Percentiles rank a stretch among this genome's conserved stretches.
phyloP scores from a whole-genome alignment of 2,113 vertebrate species.

The Phaethon lepturus region DNA sequence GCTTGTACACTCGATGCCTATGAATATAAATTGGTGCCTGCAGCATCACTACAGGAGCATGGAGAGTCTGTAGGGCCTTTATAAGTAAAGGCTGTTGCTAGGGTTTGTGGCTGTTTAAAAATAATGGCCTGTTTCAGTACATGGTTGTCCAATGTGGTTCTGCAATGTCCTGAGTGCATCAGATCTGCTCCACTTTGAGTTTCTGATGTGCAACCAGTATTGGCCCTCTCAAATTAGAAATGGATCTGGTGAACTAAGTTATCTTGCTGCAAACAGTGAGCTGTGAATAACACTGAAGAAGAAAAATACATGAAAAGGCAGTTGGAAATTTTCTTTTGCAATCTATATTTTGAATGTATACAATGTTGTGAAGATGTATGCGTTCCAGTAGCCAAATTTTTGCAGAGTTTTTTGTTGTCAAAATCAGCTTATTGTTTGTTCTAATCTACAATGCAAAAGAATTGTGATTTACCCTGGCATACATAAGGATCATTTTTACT shows the following conservation, averaged over 20 bases:
- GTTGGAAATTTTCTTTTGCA: background rate
- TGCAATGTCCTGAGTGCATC: background rate
- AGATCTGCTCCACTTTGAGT: background rate
- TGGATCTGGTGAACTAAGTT: background rate
- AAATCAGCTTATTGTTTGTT: background rate
- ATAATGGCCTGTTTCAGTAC: background rate
- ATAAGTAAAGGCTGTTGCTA: background rate
- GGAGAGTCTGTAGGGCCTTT: background rate
- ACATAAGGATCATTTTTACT: background rate
- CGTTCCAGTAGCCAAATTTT: background rate
- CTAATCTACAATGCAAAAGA: background rate
- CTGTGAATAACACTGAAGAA: background rate
- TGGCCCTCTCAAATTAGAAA: background rate
- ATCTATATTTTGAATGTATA: background rate
- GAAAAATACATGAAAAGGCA: background rate
- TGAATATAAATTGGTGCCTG: background rate
- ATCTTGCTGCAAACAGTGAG: background rate
- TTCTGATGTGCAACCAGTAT: background rate
- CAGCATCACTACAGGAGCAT: background rate
- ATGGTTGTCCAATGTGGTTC: background rate
- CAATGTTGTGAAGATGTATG: background rate
- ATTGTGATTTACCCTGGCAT: background rate
- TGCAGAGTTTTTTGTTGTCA: background rate
- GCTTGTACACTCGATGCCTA: accelerated
- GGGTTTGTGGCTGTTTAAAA: background rate